Evolutionary conservation across 2,797 vertebrate genomes (phyloP).

Genomic region (Typhlichthys eigenmanni): DNA sequence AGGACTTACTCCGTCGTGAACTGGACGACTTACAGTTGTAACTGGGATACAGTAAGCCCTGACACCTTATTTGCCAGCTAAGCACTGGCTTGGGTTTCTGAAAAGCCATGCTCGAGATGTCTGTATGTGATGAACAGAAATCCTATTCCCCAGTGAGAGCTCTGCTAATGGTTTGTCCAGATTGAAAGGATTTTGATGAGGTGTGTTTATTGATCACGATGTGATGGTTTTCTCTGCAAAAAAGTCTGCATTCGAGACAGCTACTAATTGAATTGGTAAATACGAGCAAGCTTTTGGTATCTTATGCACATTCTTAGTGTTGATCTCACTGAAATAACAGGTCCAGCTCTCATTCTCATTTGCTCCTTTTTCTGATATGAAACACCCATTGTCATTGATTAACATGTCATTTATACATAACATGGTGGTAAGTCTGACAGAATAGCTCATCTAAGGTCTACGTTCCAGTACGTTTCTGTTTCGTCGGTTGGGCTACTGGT

Average conservation of each 20-base stretch:
- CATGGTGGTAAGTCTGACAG: background rate
- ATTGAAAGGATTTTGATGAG: background rate
- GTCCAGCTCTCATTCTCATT: no score
- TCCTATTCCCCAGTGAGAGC: background rate
- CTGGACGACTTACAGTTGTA: constrained; percentile 33
- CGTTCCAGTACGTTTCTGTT: background rate
- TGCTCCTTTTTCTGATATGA: no score
- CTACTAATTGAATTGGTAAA: no score
- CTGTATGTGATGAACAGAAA: constrained; percentile 2
- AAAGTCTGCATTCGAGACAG: no score
- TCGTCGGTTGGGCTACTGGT: background rate
- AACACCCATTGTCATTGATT: no score
- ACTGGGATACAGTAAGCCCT: constrained; percentile 39
- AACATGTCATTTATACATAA: no score
- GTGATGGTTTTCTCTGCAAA: background rate
- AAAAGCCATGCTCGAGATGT: constrained; percentile 40
- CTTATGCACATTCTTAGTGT: no score
- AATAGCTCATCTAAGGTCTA: background rate
- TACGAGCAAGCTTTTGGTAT: no score
- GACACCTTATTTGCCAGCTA: constrained; percentile 48
- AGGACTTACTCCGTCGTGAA: constrained; percentile 10
- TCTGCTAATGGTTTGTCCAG: background rate
- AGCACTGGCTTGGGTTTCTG: constrained; percentile 35
- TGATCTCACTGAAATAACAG: no score
- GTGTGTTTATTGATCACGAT: background rate